phyloP scores from a whole-genome alignment of 2,888 invertebrate genomes.

The Phortica magna region DNA sequence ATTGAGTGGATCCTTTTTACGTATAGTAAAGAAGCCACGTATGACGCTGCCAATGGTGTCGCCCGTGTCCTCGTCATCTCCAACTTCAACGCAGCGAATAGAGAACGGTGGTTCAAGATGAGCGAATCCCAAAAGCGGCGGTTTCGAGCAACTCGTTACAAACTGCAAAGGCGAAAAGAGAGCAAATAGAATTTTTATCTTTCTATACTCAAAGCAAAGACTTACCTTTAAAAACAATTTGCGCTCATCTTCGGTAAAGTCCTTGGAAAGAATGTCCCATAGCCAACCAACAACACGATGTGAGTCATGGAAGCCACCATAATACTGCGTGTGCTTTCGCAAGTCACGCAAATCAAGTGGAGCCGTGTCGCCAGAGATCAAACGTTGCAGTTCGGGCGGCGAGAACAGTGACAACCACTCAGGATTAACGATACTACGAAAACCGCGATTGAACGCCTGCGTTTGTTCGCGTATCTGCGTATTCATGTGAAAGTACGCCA shows the following conservation, averaged over 20 bases:
- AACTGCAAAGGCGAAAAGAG: constrained; percentile 80
- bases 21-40: constrained; percentile 97
- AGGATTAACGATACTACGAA: constrained; percentile 94
- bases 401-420: constrained; percentile 98
- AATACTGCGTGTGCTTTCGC: constrained; percentile 96
- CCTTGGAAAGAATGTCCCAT: constrained; percentile 98
- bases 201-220: not conserved
- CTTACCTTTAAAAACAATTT: constrained; percentile 94
- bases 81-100: constrained; percentile 98
- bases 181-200: not conserved
- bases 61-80: constrained; percentile 97
- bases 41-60: constrained; percentile 91
- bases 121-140: constrained; percentile 96
- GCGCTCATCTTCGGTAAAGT: constrained; percentile 94
- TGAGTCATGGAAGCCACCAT: constrained; percentile 97
- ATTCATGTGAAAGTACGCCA: constrained; percentile 99
- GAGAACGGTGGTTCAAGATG: constrained; percentile 98
- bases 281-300: constrained; percentile 99
- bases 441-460: constrained; percentile 96
- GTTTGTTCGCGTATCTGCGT: constrained; percentile 98
- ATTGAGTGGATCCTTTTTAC: constrained; percentile 95
- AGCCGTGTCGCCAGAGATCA: constrained; percentile 97
- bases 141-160: constrained; percentile 97
- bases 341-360: constrained; percentile 93
- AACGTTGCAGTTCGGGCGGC: constrained; percentile 94